Conservation (phyloP, 2,797 vertebrate genomes). For the Periparus ater region DNA sequence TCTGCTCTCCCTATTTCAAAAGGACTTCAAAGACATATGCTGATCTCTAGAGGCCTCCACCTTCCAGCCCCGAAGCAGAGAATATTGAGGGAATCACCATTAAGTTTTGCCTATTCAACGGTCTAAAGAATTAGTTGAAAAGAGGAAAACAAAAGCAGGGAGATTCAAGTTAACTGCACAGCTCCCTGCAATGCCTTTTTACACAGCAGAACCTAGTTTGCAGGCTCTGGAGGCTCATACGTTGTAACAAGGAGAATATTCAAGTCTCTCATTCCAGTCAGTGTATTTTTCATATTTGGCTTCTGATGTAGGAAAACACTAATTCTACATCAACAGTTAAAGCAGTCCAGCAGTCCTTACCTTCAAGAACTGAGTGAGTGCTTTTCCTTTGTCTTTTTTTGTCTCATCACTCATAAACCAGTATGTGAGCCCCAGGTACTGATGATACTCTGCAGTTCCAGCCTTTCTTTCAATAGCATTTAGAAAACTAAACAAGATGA, state of each 20-base stretch:
- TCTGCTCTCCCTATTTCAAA: background rate
- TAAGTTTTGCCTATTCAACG: background rate
- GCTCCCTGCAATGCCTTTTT: background rate
- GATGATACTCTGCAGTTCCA: slow-evolving; percentile 84
- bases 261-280: background rate
- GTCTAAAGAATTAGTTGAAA: background rate
- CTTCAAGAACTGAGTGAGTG: slow-evolving; percentile 90
- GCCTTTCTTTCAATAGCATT: slow-evolving; percentile 80
- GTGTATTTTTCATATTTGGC: background rate
- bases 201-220: background rate
- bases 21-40: background rate
- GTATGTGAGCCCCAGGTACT: slow-evolving; percentile 87
- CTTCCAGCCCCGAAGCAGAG: background rate
- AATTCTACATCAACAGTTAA: background rate
- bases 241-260: background rate
- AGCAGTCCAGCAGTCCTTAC: slow-evolving; percentile 60
- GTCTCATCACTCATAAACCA: slow-evolving; percentile 93
- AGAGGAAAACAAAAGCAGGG: background rate
- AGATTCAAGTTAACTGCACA: background rate
- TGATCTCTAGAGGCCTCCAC: background rate
- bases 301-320: background rate
- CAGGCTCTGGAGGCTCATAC: background rate
- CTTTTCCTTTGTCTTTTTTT: slow-evolving; percentile 88
- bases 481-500: slow-evolving; percentile 80
- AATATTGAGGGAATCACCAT: background rate